phyloP scores from a whole-genome alignment of 2,113 vertebrate genomes.

The Galemys pyrenaicus region DNA sequence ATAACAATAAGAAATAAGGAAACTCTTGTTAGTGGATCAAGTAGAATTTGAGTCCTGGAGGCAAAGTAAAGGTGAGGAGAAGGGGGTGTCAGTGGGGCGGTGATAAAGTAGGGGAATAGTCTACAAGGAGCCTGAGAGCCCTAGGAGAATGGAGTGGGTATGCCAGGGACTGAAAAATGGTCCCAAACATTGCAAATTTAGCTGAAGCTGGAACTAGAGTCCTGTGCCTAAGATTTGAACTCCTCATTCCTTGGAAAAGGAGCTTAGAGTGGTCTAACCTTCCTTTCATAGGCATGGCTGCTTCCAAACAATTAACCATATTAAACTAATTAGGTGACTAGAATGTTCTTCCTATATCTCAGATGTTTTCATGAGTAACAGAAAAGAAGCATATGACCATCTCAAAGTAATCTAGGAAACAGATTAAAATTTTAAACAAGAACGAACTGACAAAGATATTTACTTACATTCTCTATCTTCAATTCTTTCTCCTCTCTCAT shows the following conservation, averaged over 20 bases:
- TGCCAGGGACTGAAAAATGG: not conserved
- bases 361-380: not conserved
- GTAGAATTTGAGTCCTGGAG: not conserved
- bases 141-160: not conserved
- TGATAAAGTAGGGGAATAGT: too few species aligned
- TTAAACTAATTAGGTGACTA: not conserved
- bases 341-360: not conserved
- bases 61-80: rapidly evolving
- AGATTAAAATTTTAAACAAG: not conserved
- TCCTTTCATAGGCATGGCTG: not conserved
- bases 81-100: too few species aligned
- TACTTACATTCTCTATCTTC: not conserved
- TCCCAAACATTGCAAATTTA: not conserved
- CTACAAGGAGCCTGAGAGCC: rapidly evolving
- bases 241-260: not conserved
- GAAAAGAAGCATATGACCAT: not conserved
- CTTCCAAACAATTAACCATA: not conserved
- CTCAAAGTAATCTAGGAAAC: not conserved
- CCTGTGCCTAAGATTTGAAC: rapidly evolving
- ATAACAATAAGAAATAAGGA: not conserved
- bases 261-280: not conserved
- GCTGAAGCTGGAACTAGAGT: not conserved
- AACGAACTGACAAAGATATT: not conserved
- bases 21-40: not conserved
- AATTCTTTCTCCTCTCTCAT: too few species aligned